Evolutionary conservation across 2,797 vertebrate genomes (phyloP), one percentile per base, ranked within the genome.

Genomic region (Sebastes nivosus): DNA sequence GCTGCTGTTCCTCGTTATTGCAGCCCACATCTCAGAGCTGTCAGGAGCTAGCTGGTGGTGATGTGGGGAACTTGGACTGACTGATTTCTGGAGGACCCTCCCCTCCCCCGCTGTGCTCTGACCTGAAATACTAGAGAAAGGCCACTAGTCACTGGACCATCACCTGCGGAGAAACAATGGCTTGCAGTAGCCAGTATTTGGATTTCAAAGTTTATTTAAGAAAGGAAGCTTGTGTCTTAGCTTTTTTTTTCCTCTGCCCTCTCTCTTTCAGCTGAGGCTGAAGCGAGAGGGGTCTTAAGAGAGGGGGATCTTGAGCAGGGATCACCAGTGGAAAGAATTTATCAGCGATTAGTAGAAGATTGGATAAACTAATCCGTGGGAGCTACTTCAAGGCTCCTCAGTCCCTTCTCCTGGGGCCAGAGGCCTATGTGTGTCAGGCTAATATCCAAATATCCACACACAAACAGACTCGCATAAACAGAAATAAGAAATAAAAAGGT

Each of bases 341-440:
- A 97, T 96, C 95, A 95, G 95, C 91, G 95, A 97, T 98, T 97
- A 97, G 96, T 95, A 50, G 95, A 93, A 96, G 96, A 97, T 97
- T 97, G 96, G 94, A 95, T 92, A 91, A 96, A 96, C 95, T 97
- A 97, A 98, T 97, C 96, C 95, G 89, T 95, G 77, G 89, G 94
- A 96, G 89, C 95, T 95, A 95, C 95, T 97, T 97, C 95, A 95
- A 96, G 96, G 92, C 95, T 87, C 94, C 94, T 96, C 95, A 94
- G 90, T 94, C 79, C 83, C 82, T 91, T 87, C 91, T 95, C 94
- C 94, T 88, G 83, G 85, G 94, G 94, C 94, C 89, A 86, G 84
- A 91, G 94, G 90, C 86, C 89, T 89, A 90, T 72, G 59, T 93
- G 93, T 92, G 91, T 93, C 81, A 81, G 89, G 89, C 93, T 96